phyloP scores from a whole-genome alignment of 2,113 vertebrate genomes.

The Trichomycterus rosablanca region DNA sequence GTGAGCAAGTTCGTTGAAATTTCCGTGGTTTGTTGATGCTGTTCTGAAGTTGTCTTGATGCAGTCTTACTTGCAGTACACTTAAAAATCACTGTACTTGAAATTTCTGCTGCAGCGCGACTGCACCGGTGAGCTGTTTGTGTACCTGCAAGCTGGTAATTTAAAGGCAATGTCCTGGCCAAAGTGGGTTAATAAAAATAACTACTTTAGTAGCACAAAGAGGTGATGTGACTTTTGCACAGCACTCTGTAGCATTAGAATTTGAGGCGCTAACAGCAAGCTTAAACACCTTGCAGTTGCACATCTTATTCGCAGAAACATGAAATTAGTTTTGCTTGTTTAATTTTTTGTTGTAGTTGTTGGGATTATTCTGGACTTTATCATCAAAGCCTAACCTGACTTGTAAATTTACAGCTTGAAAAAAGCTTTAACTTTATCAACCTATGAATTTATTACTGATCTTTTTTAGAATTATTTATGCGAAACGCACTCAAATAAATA shows the following conservation, averaged over 20 bases:
- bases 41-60: slow-evolving; percentile 29
- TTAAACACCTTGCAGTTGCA: too few species aligned
- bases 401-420: neutral
- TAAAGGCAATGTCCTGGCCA: slow-evolving; percentile 69
- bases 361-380: too few species aligned
- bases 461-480: slow-evolving; percentile 2
- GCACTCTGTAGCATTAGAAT: slow-evolving; percentile 39
- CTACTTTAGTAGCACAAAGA: slow-evolving; percentile 67
- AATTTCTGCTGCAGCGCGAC: slow-evolving; percentile 32
- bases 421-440: neutral
- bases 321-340: too few species aligned
- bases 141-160: slow-evolving; percentile 74
- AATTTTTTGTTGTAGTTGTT: too few species aligned
- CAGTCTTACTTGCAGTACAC: slow-evolving; percentile 10
- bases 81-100: slow-evolving; percentile 28
- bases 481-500: neutral
- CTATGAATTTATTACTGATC: slow-evolving; percentile 3
- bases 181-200: slow-evolving; percentile 79
- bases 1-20: neutral
- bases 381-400: neutral
- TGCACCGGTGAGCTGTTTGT: slow-evolving; percentile 56
- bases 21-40: slow-evolving; percentile 40
- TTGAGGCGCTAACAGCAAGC: too few species aligned
- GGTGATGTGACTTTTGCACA: slow-evolving; percentile 53
- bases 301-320: too few species aligned